Percentiles rank a stretch among this genome's conserved stretches.
phyloP scores from a whole-genome alignment of 1,140 invertebrate species.

The Cardiocondyla obscurior region DNA sequence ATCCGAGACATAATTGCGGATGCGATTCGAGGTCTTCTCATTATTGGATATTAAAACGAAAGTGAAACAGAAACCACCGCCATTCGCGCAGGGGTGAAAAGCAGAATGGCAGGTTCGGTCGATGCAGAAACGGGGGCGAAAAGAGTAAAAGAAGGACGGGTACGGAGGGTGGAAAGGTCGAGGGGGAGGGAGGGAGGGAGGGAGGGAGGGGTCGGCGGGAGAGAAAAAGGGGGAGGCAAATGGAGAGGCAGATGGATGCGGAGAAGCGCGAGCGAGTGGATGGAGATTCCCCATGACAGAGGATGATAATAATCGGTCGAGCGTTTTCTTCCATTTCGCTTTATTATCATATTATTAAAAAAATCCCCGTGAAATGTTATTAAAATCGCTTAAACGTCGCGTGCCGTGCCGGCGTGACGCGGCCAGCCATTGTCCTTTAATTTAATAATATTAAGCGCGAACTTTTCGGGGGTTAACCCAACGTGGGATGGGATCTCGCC shows the following conservation, averaged over 20 bases:
- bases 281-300: slow-evolving; percentile 74
- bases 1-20: not conserved
- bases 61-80: slow-evolving; percentile 66
- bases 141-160: slow-evolving; percentile 23
- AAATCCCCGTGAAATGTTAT: slow-evolving; percentile 83
- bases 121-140: slow-evolving; percentile 25
- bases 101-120: slow-evolving; percentile 56
- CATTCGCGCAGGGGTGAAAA: slow-evolving; percentile 55
- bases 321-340: slow-evolving; percentile 82
- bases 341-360: slow-evolving; percentile 84
- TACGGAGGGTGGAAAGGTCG: not conserved
- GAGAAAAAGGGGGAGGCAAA: slow-evolving; percentile 52
- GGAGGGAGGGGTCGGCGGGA: slow-evolving; percentile 20
- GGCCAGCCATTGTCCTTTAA: slow-evolving; percentile 76
- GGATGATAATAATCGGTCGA: slow-evolving; percentile 82
- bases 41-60: slow-evolving; percentile 79
- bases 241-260: slow-evolving; percentile 66
- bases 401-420: slow-evolving; percentile 69
- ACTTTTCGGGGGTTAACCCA: slow-evolving; percentile 65
- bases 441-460: slow-evolving; percentile 83
- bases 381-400: slow-evolving; percentile 81
- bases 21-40: slow-evolving; percentile 31
- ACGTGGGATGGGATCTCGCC: slow-evolving; percentile 51
- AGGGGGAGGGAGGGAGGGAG: slow-evolving; percentile 51
- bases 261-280: slow-evolving; percentile 60